Conservation (phyloP, 2,888 invertebrate species). For the Lithophane ornitopus region DNA sequence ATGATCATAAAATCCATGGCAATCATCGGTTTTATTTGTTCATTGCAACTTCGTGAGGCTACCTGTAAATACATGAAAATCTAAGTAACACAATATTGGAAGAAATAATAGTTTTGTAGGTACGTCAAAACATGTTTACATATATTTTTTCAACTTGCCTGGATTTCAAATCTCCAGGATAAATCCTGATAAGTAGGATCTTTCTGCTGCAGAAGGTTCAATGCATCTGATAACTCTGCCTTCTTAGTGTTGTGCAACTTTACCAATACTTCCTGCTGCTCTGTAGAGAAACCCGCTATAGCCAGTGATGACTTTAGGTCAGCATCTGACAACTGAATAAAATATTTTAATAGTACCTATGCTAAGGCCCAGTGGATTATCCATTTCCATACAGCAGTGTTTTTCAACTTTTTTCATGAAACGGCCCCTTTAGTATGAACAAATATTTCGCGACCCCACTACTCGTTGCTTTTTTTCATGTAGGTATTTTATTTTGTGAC, state of each 20-base stretch:
- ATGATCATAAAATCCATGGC: constrained; percentile 83
- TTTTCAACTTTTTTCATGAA: too few species aligned
- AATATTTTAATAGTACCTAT: not conserved
- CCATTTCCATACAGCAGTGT: not conserved
- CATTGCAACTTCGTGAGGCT: constrained; percentile 76
- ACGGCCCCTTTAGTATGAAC: too few species aligned
- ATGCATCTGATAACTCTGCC: constrained; percentile 87
- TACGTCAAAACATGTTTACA: constrained; percentile 2
- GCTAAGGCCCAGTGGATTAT: not conserved
- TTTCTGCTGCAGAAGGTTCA: constrained; percentile 85
- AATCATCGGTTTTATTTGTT: constrained; percentile 82
- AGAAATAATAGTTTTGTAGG: not conserved
- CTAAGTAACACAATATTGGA: not conserved
- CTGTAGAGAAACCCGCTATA: constrained; percentile 91
- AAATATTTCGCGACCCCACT: too few species aligned
- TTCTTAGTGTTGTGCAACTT: constrained; percentile 91
- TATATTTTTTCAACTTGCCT: constrained; percentile 71
- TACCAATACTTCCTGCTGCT: constrained; percentile 90
- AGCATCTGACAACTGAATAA: constrained; percentile 80
- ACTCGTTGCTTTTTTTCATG: too few species aligned
- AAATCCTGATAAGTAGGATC: constrained; percentile 84
- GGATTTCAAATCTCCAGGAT: constrained; percentile 87
- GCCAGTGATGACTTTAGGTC: constrained; percentile 86
- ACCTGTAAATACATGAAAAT: constrained; percentile 72
- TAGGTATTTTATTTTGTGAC: too few species aligned